Conservation (phyloP, 2,797 vertebrate species). For the Chloroceryle amazona region DNA sequence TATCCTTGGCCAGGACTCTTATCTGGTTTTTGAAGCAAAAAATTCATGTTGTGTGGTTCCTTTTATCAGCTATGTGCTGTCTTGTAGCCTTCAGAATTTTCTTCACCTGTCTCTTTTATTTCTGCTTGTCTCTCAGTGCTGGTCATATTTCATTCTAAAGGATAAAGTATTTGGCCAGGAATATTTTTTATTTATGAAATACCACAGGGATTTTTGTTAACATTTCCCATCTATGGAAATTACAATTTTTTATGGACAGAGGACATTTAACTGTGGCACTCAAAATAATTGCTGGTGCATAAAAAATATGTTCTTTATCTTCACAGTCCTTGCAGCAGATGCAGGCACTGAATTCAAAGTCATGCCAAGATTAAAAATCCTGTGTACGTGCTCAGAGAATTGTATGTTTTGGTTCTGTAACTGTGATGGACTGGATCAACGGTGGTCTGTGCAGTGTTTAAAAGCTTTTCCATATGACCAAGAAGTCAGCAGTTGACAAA, state of each 20-base stretch:
- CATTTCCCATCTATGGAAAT: not conserved
- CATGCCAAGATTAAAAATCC: not conserved
- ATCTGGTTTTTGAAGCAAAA: constrained; percentile 22
- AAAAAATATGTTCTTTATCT: constrained; percentile 46
- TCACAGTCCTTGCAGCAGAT: constrained; percentile 3
- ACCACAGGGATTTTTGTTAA: constrained; percentile 1
- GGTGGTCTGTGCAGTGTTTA: constrained; percentile 26
- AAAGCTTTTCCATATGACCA: constrained; percentile 80
- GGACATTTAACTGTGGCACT: constrained; percentile 33
- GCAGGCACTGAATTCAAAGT: not conserved
- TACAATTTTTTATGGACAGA: constrained; percentile 24
- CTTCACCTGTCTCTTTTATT: constrained; percentile 21
- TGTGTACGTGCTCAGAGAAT: not conserved
- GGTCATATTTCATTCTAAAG: constrained; percentile 6
- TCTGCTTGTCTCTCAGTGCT: constrained; percentile 3
- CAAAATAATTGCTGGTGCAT: constrained; percentile 29
- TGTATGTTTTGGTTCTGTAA: not conserved
- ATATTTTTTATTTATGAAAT: not conserved
- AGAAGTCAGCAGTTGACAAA: constrained; percentile 72
- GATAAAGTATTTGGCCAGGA: not conserved
- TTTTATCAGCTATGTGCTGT: not conserved
- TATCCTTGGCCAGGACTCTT: constrained; percentile 19
- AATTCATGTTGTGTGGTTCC: constrained; percentile 21
- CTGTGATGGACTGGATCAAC: not conserved
- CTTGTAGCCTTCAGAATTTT: not conserved